Evolutionary conservation across 2,888 invertebrate species (phyloP).

Genomic region (Stenotaenia linearis): DNA sequence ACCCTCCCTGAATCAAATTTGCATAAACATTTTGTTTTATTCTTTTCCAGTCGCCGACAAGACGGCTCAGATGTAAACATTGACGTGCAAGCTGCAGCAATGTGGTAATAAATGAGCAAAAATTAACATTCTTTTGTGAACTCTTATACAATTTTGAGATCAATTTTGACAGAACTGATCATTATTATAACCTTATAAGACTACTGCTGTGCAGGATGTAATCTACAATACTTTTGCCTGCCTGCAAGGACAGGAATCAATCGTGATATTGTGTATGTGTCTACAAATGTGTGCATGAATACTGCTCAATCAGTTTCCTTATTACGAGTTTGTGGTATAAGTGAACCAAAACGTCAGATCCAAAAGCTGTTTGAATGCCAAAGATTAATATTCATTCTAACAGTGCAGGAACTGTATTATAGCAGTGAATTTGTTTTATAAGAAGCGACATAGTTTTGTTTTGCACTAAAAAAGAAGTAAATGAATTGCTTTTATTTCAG

Average conservation of each 20-base stretch:
- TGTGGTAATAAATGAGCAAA: constrained; percentile 26
- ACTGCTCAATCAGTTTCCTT: constrained; percentile 26
- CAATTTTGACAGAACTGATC: constrained; percentile 5
- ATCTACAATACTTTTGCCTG: neutral
- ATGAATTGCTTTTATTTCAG: constrained; percentile 9
- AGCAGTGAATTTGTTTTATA: neutral
- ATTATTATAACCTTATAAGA: neutral
- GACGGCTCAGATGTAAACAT: neutral
- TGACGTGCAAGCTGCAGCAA: constrained; percentile 22
- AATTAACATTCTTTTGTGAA: neutral
- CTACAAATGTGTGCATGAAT: constrained; percentile 11
- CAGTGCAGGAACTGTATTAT: neutral
- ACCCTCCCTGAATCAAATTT: neutral
- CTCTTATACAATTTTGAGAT: constrained; percentile 17
- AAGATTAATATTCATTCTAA: constrained; percentile 19
- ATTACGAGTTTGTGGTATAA: neutral
- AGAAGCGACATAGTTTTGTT: neutral
- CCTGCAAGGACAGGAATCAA: constrained; percentile 4
- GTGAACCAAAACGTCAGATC: constrained; percentile 10
- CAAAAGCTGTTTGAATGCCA: constrained; percentile 1
- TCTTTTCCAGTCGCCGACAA: constrained; percentile 8
- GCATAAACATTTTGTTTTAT: neutral
- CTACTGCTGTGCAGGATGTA: constrained; percentile 23
- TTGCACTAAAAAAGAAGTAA: neutral
- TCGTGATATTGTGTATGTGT: constrained; percentile 19